Conservation (phyloP, 2,888 invertebrate genomes). For the Hipparchia sbordonii region DNA sequence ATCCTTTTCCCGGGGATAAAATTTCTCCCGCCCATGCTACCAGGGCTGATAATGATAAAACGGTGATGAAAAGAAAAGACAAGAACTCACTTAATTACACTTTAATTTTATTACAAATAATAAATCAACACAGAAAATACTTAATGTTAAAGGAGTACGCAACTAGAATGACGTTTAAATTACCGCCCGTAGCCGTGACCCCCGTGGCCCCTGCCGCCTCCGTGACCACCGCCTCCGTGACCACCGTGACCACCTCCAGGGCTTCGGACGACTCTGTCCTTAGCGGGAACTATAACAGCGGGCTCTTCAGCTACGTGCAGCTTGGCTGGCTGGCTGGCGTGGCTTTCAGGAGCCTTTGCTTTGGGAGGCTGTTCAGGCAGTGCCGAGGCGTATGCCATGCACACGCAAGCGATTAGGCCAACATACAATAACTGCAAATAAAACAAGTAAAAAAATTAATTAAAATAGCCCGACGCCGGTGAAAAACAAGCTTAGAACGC, state of each 20-base stretch:
- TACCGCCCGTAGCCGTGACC: neutral
- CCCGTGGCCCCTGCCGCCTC: constrained; percentile 7
- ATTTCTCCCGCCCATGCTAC: no score
- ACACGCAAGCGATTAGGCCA: constrained; percentile 53
- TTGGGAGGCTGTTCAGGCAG: constrained; percentile 44
- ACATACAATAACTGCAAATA: constrained; percentile 53
- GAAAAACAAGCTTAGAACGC: no score
- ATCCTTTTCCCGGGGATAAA: no score
- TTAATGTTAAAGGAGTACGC: no score
- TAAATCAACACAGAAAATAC: no score
- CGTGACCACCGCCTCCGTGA: neutral
- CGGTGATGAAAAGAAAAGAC: no score
- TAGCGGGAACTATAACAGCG: constrained; percentile 15
- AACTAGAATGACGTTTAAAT: no score
- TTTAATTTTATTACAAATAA: no score
- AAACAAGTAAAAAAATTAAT: constrained; percentile 4
- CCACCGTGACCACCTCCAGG: neutral
- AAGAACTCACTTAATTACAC: no score
- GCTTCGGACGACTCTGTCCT: constrained; percentile 19
- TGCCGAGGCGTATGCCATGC: constrained; percentile 55
- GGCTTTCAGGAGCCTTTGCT: constrained; percentile 5
- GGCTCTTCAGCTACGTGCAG: neutral
- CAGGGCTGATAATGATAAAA: no score
- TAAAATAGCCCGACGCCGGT: no score
- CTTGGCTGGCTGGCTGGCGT: neutral